Evolutionary conservation across 2,113 vertebrate genomes (phyloP).

Genomic region (Thunnus thynnus): DNA sequence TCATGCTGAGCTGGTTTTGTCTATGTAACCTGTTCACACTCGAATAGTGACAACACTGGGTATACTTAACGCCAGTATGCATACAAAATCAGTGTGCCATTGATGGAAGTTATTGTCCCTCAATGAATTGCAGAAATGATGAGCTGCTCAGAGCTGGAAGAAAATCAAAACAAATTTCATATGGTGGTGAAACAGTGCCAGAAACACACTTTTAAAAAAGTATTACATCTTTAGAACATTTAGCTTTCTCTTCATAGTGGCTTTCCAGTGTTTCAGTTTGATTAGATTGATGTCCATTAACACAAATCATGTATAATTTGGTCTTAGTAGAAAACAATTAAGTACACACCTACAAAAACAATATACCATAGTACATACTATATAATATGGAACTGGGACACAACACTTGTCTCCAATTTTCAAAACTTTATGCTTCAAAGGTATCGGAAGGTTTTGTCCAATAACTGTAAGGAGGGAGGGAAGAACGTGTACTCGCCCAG

Average conservation of each 20-base stretch:
- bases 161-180: background rate
- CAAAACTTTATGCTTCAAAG: slow-evolving; percentile 72
- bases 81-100: slow-evolving; percentile 27
- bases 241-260: background rate
- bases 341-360: too few relatives aligned
- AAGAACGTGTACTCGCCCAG: slow-evolving; percentile 89
- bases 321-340: too few relatives aligned
- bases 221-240: background rate
- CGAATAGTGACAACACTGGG: slow-evolving; percentile 20
- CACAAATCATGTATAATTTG: too few relatives aligned
- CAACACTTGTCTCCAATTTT: background rate
- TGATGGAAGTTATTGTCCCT: background rate
- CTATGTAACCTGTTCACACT: slow-evolving; percentile 7
- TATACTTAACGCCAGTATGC: slow-evolving; percentile 5
- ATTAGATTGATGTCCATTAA: background rate
- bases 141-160: background rate
- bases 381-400: background rate
- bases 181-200: background rate
- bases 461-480: slow-evolving; percentile 93
- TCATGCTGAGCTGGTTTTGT: slow-evolving; percentile 27
- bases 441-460: slow-evolving; percentile 94
- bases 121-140: slow-evolving; percentile 3
- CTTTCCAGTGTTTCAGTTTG: background rate
- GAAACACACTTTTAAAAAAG: background rate
- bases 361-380: background rate